Conservation (phyloP, 2,113 vertebrate genomes). For the Peucedramus taeniatus region DNA sequence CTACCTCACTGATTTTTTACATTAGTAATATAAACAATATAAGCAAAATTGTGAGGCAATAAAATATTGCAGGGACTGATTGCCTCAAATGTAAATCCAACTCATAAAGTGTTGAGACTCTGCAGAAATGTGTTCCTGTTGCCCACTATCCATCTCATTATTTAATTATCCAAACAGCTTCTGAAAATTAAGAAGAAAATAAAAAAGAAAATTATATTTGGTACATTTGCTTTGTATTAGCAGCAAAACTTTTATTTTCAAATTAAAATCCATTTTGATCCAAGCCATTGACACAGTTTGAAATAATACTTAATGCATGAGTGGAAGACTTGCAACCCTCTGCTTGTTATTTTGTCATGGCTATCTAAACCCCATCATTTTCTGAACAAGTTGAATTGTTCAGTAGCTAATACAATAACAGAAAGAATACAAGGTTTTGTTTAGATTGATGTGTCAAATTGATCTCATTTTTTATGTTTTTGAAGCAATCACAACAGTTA, state of each 20-base stretch:
- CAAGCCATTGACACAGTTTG: not conserved
- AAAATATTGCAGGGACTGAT: not conserved
- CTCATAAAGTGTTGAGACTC: not conserved
- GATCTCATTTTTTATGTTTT: not conserved
- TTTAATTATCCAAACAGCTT: not conserved
- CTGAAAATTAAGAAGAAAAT: not conserved
- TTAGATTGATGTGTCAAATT: not conserved
- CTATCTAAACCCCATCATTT: not conserved
- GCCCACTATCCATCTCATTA: not conserved
- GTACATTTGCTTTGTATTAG: not conserved
- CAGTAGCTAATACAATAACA: not conserved
- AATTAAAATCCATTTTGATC: slow-evolving; percentile 20
- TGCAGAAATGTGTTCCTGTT: not conserved
- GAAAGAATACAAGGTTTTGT: not conserved
- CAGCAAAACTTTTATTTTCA: not conserved
- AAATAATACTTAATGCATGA: not conserved
- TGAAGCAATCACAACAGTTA: not conserved
- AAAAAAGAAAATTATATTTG: not conserved
- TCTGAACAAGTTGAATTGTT: not conserved
- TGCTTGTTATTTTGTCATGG: not conserved
- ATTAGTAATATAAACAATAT: not conserved
- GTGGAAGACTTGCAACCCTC: not conserved
- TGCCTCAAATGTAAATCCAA: not conserved
- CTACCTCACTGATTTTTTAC: not conserved
- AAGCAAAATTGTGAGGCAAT: not conserved